Percentiles rank a stretch among this genome's conserved stretches.
These are phyloP conservation scores for Garrulus glandarius DNA, from an alignment of 2,797 vertebrate species.

Conservation along the genomic window DNA sequence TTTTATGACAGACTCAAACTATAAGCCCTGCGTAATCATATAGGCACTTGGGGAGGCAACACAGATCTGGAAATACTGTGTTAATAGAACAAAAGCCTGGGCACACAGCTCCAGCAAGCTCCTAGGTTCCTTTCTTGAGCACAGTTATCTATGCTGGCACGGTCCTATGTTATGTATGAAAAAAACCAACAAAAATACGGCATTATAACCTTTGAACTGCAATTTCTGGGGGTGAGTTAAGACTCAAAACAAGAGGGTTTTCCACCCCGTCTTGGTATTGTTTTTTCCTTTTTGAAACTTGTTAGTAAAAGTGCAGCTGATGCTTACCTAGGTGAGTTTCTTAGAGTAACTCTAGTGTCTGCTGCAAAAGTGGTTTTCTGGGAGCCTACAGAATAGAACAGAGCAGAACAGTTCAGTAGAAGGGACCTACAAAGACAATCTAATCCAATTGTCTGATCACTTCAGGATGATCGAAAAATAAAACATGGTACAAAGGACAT, in stretches of 20 bases:
- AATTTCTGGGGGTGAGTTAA: neutral
- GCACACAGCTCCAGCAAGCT: neutral
- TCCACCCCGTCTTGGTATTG: accelerated
- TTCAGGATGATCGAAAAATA: neutral
- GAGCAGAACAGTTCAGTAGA: neutral
- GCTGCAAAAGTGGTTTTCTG: neutral
- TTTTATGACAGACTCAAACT: neutral
- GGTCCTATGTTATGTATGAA: neutral
- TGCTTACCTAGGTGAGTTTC: neutral
- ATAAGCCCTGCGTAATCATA: neutral
- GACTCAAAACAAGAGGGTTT: neutral
- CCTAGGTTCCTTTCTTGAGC: neutral
- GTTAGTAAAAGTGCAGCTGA: neutral
- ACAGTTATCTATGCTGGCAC: neutral
- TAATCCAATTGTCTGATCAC: neutral
- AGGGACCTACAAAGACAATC: neutral
- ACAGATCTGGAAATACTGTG: neutral
- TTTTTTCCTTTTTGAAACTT: neutral
- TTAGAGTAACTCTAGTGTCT: neutral
- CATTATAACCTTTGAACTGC: neutral
- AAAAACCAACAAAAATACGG: neutral
- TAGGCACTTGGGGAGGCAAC: neutral
- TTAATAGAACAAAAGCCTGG: neutral
- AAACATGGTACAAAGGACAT: neutral
- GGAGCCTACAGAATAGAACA: neutral